These are phyloP conservation scores for Hymenopus coronatus DNA, from an alignment of 2,888 invertebrate species.

Conservation along the genomic window DNA sequence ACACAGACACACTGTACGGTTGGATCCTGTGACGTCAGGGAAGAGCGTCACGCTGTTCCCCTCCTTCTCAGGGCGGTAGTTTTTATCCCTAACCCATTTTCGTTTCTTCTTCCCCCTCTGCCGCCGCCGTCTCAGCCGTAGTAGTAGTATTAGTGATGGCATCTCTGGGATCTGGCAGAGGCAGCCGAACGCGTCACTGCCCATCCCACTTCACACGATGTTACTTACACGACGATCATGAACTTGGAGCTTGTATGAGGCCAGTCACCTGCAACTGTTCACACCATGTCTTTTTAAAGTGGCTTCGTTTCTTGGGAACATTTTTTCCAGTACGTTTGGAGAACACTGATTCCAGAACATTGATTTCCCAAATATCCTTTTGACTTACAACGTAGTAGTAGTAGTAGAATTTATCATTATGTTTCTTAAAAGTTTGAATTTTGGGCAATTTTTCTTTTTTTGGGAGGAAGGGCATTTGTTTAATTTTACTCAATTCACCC, in stretches of 20 bases:
- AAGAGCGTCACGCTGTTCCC: background rate
- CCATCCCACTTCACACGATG: background rate
- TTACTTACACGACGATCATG: background rate
- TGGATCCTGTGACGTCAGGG: background rate
- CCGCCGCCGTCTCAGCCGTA: background rate
- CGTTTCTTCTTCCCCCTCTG: background rate
- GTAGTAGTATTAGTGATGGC: background rate
- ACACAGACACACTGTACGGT: background rate
- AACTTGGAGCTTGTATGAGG: background rate
- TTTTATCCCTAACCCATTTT: background rate
- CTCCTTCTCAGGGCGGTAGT: background rate
- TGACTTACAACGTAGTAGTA: too few species aligned
- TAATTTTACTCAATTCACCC: too few species aligned
- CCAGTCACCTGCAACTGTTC: background rate
- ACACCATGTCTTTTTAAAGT: background rate
- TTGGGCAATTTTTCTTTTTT: too few species aligned
- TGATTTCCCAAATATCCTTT: too few species aligned
- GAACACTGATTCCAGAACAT: too few species aligned
- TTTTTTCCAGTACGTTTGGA: too few species aligned
- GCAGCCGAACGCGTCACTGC: background rate
- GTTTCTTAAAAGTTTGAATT: too few species aligned
- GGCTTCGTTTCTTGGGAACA: too few species aligned
- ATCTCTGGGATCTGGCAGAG: background rate
- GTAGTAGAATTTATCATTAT: too few species aligned
- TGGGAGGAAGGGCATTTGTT: too few species aligned